Base-by-base conservation (phyloP, 2,888 invertebrate species). In the Leptopilina syphax region DNA sequence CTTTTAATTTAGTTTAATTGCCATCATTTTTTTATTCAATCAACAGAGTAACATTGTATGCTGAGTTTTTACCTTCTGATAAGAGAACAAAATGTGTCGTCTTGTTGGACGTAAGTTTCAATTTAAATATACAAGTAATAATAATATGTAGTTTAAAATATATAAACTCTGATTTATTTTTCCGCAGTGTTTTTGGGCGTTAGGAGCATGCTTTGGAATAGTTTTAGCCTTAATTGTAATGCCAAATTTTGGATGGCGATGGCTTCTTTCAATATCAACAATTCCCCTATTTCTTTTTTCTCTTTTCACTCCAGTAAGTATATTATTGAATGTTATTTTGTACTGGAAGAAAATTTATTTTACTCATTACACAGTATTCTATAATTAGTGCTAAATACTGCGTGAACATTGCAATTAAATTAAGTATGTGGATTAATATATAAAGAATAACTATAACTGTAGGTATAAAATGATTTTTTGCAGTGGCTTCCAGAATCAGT, bases 401-500 rank as follows among this genome's bases (percentile, higher is more conserved):
- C 18, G 18, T 18, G 18, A 18, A 18, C 18, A 18, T 18, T 18
- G 18, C 18, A 18, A 18, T 18, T 18, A 18, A 18, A 18, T 18
- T 18, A 0, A 18, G 18, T 18, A 18, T 18, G 18, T 18, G 18
- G 18, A 18, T 18, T 18, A 18, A 18, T 18, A 18, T 41, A 76
- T 63, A 63, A 34, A 67, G 18, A 18, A 18, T 18, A 18, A 18
- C 18, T 18, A 18, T 18, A 18, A 18, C 18, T 18, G 18, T 18
- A 18, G 18, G 18, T 18, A 18, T 18, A 18, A 18, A 18, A 18
- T 18, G 18, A 18, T 18, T 18, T 18, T 18, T 93, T 94, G 76
- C 92, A 97, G 97, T 98, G 98, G 98, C 92, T 98, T 78, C 98
- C 98, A 41, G 98, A 98, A 92, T 98, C 98, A 82, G 97, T 98